phyloP scores from a whole-genome alignment of 2,888 invertebrate species.

The Clepsis dumicolana region DNA sequence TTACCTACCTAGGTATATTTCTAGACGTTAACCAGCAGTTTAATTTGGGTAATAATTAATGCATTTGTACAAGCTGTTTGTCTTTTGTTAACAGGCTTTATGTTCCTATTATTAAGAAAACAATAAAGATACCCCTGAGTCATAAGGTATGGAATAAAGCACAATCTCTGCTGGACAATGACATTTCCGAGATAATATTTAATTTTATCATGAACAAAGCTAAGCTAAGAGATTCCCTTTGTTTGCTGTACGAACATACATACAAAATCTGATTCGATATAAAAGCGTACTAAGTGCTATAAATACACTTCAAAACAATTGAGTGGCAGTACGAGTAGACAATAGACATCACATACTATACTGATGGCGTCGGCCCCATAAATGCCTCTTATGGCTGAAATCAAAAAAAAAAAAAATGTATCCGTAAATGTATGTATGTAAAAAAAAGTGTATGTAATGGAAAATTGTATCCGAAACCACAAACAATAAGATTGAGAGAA shows the following conservation, averaged over 20 bases:
- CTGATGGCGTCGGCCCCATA: too few relatives aligned
- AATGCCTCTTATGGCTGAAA: too few relatives aligned
- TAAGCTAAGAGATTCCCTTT: not conserved
- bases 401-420: too few relatives aligned
- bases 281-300: too few relatives aligned
- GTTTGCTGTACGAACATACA: constrained; percentile 1
- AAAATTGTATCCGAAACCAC: too few relatives aligned
- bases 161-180: constrained; percentile 3
- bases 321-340: too few relatives aligned
- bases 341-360: too few relatives aligned
- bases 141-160: constrained; percentile 4
- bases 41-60: not conserved
- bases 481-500: too few relatives aligned
- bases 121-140: constrained; percentile 13
- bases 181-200: constrained; percentile 16
- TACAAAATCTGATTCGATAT: not conserved
- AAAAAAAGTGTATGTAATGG: too few relatives aligned
- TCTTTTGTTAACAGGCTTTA: not conserved
- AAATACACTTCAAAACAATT: too few relatives aligned
- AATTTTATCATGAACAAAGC: constrained; percentile 29
- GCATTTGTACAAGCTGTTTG: not conserved
- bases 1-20: not conserved
- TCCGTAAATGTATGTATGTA: too few relatives aligned
- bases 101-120: not conserved
- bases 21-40: not conserved